A percentile compares a stretch with the other conserved stretches of the same genome.
Conservation (phyloP, 1,140 invertebrate genomes). For the Brachionus rotundiformis region DNA sequence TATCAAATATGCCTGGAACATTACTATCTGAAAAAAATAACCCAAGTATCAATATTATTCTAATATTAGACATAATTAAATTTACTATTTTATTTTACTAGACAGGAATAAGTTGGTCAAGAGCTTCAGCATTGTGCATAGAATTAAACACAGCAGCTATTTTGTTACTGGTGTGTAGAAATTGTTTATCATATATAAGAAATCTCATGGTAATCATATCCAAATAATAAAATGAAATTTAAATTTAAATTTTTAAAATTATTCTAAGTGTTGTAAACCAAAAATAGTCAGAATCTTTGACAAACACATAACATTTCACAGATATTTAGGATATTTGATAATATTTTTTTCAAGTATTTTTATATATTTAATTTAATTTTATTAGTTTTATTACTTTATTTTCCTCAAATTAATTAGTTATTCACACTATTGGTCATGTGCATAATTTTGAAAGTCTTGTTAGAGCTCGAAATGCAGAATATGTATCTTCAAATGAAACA, state of each 20-base stretch:
- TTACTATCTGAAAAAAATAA: slow-evolving; percentile 7
- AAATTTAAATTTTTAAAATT: neutral
- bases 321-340: slow-evolving; percentile 26
- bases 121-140: slow-evolving; percentile 60
- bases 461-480: neutral
- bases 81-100: neutral
- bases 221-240: neutral
- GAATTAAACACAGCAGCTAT: slow-evolving; percentile 62
- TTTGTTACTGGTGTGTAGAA: slow-evolving; percentile 61
- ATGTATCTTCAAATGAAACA: neutral
- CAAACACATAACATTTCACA: slow-evolving; percentile 31
- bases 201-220: neutral
- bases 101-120: slow-evolving; percentile 53
- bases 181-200: slow-evolving; percentile 59
- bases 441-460: slow-evolving; percentile 39
- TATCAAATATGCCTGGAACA: neutral
- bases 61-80: too few relatives aligned
- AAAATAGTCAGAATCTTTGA: slow-evolving; percentile 35
- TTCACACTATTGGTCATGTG: slow-evolving; percentile 33
- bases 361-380: neutral
- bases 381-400: neutral
- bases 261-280: neutral
- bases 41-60: too few relatives aligned
- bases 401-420: too few relatives aligned
- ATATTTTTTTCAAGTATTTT: slow-evolving; percentile 30